Evolutionary conservation across 2,797 vertebrate species (phyloP).

Genomic region (Phaenicophaeus curvirostris): DNA sequence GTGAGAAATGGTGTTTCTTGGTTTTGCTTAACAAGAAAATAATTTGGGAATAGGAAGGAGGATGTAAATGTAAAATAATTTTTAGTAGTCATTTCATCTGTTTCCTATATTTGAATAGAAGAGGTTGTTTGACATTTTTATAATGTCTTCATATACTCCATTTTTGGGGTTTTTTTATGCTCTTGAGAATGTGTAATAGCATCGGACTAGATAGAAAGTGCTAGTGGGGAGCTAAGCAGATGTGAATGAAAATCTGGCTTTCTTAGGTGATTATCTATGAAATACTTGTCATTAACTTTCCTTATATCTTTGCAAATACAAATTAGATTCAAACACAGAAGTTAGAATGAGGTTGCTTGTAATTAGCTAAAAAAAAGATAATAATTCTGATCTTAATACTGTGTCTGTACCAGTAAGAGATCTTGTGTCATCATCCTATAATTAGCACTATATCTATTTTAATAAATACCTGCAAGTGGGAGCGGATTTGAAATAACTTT

Average conservation of each 20-base stretch:
- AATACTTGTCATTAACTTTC: background rate
- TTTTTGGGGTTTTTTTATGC: background rate
- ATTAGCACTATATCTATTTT: background rate
- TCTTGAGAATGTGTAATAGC: background rate
- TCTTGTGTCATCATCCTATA: background rate
- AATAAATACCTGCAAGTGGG: background rate
- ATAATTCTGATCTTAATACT: background rate
- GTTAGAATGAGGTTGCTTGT: background rate
- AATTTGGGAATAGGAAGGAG: background rate
- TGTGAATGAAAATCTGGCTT: background rate
- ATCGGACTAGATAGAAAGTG: background rate
- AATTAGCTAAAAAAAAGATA: background rate
- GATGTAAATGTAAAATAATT: background rate
- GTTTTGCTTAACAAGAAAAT: background rate
- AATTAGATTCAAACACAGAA: background rate
- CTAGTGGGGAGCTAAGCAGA: background rate
- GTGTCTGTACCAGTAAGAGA: background rate
- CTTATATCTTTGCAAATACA: background rate
- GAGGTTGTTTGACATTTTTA: background rate
- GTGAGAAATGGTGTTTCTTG: background rate
- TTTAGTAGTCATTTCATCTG: background rate
- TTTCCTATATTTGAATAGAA: background rate
- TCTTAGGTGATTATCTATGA: background rate
- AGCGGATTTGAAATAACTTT: background rate
- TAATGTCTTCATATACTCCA: background rate